phyloP scores from a whole-genome alignment of 2,113 vertebrate species.

The Aptenodytes forsteri region DNA sequence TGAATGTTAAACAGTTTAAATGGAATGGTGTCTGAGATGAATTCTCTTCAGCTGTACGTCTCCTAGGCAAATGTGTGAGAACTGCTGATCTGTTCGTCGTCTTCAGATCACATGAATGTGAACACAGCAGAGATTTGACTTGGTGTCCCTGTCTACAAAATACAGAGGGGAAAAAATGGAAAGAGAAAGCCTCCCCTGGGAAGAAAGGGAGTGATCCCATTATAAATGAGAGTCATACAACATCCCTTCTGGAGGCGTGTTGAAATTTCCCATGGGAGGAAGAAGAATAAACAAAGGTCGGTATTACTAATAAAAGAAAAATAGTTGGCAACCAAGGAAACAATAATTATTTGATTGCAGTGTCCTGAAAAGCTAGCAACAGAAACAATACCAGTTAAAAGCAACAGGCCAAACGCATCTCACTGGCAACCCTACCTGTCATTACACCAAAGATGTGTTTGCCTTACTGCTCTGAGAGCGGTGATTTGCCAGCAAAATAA shows the following conservation, averaged over 20 bases:
- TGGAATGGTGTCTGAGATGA: background rate
- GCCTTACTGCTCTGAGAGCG: background rate
- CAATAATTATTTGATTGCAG: constrained; percentile 49
- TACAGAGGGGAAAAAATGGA: background rate
- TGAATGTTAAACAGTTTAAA: constrained; percentile 6
- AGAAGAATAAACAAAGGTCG: constrained; percentile 51
- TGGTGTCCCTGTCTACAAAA: constrained; percentile 22
- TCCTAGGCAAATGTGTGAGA: constrained; percentile 48
- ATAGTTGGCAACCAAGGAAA: constrained; percentile 37
- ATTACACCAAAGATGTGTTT: background rate
- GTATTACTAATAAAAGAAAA: constrained; percentile 63
- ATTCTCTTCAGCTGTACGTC: background rate
- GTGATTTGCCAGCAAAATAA: background rate
- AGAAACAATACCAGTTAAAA: constrained; percentile 13
- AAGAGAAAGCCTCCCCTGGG: constrained; percentile 16
- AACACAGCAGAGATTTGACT: constrained; percentile 17
- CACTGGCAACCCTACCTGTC: background rate
- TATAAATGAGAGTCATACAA: constrained; percentile 51
- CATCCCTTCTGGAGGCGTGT: constrained; percentile 44
- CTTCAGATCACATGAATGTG: constrained; percentile 38
- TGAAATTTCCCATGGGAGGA: constrained; percentile 68
- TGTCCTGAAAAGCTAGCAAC: constrained; percentile 35
- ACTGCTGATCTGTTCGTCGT: constrained; percentile 32
- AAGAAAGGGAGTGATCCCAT: constrained; percentile 50
- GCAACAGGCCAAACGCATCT: background rate